Conservation (phyloP, 2,113 vertebrate species). For the Nettapus auritus region DNA sequence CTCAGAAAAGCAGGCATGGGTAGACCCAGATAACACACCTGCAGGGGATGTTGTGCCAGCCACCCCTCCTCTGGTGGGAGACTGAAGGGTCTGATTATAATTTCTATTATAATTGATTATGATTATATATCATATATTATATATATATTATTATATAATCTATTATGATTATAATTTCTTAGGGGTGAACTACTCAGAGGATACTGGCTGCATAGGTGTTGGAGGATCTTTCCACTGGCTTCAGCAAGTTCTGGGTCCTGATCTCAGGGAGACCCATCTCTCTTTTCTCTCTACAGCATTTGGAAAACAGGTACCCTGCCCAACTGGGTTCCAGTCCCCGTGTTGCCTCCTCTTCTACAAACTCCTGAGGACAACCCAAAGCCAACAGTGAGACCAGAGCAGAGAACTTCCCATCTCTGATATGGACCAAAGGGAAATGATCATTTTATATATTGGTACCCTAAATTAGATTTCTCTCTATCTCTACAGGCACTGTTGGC, state of each 20-base stretch:
- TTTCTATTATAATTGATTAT: background rate
- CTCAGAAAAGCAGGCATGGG: background rate
- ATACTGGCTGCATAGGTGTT: rapidly evolving
- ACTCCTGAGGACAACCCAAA: background rate
- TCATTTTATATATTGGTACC: background rate
- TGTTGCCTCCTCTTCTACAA: background rate
- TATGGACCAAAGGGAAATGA: background rate
- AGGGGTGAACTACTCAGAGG: background rate
- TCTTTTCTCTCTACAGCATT: background rate
- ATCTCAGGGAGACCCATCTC: background rate
- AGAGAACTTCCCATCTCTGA: background rate
- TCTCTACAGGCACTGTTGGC: background rate
- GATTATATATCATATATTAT: too few species aligned
- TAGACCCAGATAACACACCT: background rate
- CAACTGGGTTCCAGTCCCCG: background rate
- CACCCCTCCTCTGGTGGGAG: background rate
- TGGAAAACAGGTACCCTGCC: background rate
- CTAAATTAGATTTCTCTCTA: background rate
- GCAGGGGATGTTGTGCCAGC: background rate
- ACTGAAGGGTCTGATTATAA: background rate
- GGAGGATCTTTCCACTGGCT: background rate
- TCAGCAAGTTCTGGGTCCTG: background rate
- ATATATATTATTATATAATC: too few species aligned
- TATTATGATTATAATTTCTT: background rate
- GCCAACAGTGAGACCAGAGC: background rate